These are phyloP conservation scores for Eriocheir sinensis DNA, from an alignment of 1,140 invertebrate species.

Conservation along the genomic window DNA sequence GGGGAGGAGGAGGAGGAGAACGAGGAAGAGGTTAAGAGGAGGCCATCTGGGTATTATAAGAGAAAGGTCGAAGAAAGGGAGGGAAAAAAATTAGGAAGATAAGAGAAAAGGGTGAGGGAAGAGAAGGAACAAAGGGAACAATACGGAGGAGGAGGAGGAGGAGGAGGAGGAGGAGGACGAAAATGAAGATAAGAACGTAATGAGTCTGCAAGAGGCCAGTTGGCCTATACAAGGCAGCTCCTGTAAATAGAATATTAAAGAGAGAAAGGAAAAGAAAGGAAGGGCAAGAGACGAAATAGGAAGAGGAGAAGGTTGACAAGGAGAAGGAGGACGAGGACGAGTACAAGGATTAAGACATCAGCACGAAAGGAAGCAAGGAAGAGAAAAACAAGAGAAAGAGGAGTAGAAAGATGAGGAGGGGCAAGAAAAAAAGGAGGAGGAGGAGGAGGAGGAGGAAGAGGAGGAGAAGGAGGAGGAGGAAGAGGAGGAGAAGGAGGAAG, in stretches of 20 bases:
- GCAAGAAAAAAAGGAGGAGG: not conserved
- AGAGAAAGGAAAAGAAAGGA: not conserved
- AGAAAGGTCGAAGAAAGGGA: not conserved
- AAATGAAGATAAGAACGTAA: not conserved
- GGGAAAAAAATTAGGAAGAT: not conserved
- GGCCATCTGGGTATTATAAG: not conserved
- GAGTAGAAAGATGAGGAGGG: not conserved
- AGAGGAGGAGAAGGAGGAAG: not conserved
- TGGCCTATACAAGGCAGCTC: too few relatives aligned
- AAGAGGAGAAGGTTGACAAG: not conserved
- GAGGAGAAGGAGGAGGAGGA: not conserved
- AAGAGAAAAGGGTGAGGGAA: not conserved
- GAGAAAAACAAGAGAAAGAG: not conserved
- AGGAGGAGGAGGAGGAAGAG: not conserved
- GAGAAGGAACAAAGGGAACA: not conserved
- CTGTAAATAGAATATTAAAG: too few relatives aligned
- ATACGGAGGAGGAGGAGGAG: not conserved
- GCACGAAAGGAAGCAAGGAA: not conserved
- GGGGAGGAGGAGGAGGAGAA: not conserved
- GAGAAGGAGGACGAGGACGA: not conserved
- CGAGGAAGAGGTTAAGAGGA: not conserved
- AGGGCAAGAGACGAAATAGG: not conserved
- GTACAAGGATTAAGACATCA: not conserved
- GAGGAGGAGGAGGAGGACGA: not conserved
- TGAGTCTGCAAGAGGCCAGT: too few relatives aligned